Base-by-base conservation (phyloP, 2,888 invertebrate species). In the Crossocerus cetratus region DNA sequence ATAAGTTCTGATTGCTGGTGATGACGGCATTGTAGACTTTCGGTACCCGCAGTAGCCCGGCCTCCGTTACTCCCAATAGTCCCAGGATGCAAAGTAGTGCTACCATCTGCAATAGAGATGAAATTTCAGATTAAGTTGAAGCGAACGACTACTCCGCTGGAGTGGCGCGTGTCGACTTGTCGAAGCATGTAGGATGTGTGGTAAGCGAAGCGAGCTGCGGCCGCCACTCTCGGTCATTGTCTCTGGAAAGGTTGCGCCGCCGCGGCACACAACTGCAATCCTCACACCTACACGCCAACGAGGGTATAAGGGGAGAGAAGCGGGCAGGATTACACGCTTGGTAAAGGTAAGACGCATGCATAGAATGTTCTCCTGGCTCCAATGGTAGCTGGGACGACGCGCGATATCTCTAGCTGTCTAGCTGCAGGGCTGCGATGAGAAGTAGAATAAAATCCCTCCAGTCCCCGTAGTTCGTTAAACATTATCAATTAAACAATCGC, bases 11-110 rank as follows among this genome's bases (percentile, higher is more conserved):
- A 86, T 95, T 94, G 3, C 95, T 94, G 2, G 95, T 95, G 86
- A 96, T 95, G 67, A 96, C 92, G 0, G 95, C 95, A 88, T 96
- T 96, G 91, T 96, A 96, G 43, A 96, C 94, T 88, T 94, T 94
- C 0, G 96, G 96, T 0, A 94, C 92, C 74, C 94, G 93, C 32
- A 93, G 92, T 0, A 93, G 91, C 2, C 92, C 91, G 22, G 90
- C 90, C 55, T 84, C 82, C 2, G 91, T 90, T 2, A 89, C 91
- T 2, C 84, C 81, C 11, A 85, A 80, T 56, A 74, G 22, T 20
- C 70, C n/a, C 20, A 66, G 8, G 20, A 67, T 21, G n/a, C 70
- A 16, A 11, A 81, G 20, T n/a, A 78, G 5, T 60, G 70, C 54
- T 62, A 73, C 82, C 86, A 86, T 86, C 86, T 86, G 73, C 45